These are phyloP conservation scores for Petaurus breviceps DNA, from an alignment of 2,113 vertebrate species.

Conservation along the genomic window DNA sequence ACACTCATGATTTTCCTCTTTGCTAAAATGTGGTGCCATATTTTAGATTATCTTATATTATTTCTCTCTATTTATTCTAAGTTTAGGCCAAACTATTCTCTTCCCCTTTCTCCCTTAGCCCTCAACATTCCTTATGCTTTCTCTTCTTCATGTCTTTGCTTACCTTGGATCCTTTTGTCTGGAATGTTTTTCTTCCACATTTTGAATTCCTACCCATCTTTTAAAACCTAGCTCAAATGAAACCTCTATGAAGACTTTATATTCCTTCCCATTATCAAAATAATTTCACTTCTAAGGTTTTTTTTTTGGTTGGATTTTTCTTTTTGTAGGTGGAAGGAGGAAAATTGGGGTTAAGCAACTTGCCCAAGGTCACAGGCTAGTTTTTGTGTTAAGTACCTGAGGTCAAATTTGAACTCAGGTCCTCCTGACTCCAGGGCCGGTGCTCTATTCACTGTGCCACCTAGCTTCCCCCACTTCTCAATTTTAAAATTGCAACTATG, in stretches of 20 bases:
- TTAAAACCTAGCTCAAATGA: background rate
- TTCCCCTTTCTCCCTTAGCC: background rate
- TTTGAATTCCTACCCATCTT: background rate
- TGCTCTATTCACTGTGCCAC: too few species aligned
- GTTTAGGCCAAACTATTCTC: background rate
- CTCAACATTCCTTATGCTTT: background rate
- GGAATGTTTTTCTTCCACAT: background rate
- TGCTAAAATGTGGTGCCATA: background rate
- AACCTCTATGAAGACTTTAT: background rate
- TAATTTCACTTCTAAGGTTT: background rate
- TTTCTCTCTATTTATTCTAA: background rate
- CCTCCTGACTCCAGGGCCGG: too few species aligned
- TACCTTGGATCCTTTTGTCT: background rate
- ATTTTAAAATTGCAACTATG: background rate
- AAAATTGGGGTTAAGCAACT: too few species aligned
- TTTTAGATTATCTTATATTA: background rate
- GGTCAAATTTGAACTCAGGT: too few species aligned
- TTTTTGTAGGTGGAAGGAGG: too few species aligned
- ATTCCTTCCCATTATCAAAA: background rate
- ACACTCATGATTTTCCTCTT: background rate
- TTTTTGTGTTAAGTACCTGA: too few species aligned
- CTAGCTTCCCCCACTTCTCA: too few species aligned
- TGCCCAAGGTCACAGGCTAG: too few species aligned
- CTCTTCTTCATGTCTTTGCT: background rate
- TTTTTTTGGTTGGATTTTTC: too few species aligned